phyloP scores from a whole-genome alignment of 2,888 invertebrate species.

The Lepidonotus clava region DNA sequence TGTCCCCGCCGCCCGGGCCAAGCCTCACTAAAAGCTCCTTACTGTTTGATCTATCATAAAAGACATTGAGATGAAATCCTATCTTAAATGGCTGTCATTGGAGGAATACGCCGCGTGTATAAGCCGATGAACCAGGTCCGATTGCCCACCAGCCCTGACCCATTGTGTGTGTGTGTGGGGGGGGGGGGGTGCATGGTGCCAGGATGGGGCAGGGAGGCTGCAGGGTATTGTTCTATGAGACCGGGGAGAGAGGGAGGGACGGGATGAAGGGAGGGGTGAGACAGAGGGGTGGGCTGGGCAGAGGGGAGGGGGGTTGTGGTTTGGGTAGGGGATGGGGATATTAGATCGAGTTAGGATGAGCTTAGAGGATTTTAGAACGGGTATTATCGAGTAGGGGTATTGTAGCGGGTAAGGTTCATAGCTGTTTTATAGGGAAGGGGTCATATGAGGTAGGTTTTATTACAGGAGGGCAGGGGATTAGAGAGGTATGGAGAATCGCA shows the following conservation, averaged over 20 bases:
- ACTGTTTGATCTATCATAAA: constrained; percentile 5
- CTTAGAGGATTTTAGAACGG: no score
- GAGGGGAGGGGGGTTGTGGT: neutral
- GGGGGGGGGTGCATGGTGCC: neutral
- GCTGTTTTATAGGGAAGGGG: no score
- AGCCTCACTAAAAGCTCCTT: neutral
- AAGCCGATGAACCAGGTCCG: no score
- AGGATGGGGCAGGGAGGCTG: neutral
- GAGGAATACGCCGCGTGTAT: neutral
- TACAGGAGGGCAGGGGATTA: no score
- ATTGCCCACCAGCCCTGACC: no score
- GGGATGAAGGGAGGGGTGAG: neutral
- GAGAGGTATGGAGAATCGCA: no score
- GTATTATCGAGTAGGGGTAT: no score
- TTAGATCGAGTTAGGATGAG: no score
- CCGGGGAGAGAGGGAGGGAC: neutral
- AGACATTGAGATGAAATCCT: constrained; percentile 15
- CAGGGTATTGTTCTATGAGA: neutral
- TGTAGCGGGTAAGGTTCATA: no score
- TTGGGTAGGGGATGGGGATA: no score
- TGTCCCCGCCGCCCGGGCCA: neutral
- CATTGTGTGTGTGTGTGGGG: neutral
- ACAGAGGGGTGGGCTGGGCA: neutral
- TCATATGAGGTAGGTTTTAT: no score
- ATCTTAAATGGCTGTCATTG: constrained; percentile 8